phyloP scores from a whole-genome alignment of 2,888 invertebrate genomes.

The Seira sanloemensis region DNA sequence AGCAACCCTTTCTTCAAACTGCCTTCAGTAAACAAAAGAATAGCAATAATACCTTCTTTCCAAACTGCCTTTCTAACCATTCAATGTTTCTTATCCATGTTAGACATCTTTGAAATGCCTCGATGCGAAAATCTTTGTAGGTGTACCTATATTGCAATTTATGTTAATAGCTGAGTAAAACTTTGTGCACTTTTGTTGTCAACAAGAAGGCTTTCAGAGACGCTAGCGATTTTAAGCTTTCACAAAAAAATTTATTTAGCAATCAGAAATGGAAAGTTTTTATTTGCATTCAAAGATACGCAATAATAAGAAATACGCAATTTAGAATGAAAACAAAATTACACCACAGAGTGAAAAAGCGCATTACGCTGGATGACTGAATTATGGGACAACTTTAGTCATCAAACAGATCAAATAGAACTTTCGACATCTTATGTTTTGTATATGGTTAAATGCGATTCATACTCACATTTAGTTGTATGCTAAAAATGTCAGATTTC shows the following conservation, averaged over 20 bases:
- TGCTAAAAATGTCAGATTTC: no score
- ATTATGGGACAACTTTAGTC: conserved; percentile 60
- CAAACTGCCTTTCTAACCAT: not conserved
- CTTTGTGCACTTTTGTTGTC: not conserved
- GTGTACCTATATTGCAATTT: not conserved
- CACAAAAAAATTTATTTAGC: conserved; percentile 33
- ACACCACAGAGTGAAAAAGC: not conserved
- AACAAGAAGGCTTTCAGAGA: conserved; percentile 10
- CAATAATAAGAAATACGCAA: conserved; percentile 37
- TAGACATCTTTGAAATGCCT: not conserved
- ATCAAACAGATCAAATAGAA: conserved; percentile 50
- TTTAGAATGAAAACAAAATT: conserved; percentile 19
- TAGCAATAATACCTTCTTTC: conserved; percentile 29
- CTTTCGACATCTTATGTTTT: no score
- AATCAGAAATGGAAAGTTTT: conserved; percentile 41
- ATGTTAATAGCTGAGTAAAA: not conserved
- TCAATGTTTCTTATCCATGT: not conserved
- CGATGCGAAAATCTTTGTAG: not conserved
- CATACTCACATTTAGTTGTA: no score
- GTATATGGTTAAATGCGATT: no score
- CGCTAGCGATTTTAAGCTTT: conserved; percentile 27
- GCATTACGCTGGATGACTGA: conserved; percentile 50
- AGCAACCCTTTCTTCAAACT: conserved; percentile 20
- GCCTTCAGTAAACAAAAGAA: conserved; percentile 39
- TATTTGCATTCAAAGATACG: conserved; percentile 51